These are phyloP conservation scores for Julus scandinavius DNA, from an alignment of 2,888 invertebrate species.

Conservation along the genomic window DNA sequence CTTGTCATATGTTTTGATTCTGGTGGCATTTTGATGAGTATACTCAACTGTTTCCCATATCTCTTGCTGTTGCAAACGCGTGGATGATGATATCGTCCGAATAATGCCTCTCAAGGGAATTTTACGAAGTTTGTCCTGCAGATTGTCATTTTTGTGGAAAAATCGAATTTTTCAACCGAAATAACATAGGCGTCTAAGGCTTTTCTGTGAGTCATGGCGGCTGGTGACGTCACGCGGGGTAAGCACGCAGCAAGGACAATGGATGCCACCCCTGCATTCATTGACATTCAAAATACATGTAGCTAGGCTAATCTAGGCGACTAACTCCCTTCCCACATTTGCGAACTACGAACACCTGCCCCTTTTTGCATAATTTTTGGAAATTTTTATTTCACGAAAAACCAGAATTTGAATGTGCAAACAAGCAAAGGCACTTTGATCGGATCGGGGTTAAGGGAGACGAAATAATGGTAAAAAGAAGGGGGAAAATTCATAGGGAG, in stretches of 20 bases:
- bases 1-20: too few relatives aligned
- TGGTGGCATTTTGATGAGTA: too few relatives aligned
- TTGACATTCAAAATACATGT: slow-evolving; percentile 29
- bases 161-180: neutral
- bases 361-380: neutral
- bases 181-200: neutral
- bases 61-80: neutral
- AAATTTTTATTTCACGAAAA: neutral
- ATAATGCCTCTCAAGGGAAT: neutral
- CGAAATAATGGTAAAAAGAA: too few relatives aligned
- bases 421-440: too few relatives aligned
- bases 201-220: slow-evolving; percentile 2
- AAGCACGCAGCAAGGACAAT: neutral
- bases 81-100: neutral
- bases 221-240: slow-evolving; percentile 31
- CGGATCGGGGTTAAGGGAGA: too few relatives aligned
- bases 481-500: too few relatives aligned
- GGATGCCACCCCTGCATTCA: slow-evolving; percentile 35
- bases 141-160: neutral
- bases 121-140: neutral
- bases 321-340: slow-evolving; percentile 1
- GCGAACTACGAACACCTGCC: neutral
- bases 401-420: neutral
- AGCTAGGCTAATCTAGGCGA: slow-evolving; percentile 23
- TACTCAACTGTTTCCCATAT: too few relatives aligned